Base-by-base conservation (phyloP, 2,113 vertebrate species). In the Bubalus kerabau region DNA sequence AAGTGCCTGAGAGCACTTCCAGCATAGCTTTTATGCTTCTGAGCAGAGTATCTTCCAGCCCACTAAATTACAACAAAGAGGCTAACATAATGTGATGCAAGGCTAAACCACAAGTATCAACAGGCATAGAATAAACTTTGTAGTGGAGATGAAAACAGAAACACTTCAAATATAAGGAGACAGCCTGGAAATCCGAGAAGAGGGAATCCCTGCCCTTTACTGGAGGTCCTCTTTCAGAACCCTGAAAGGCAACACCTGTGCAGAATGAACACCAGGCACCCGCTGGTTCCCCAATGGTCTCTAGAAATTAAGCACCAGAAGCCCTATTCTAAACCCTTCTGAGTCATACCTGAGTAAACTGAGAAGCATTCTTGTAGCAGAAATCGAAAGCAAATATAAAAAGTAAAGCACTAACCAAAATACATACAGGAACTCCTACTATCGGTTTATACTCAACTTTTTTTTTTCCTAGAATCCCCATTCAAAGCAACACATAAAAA, bases 311-410 rank as follows among this genome's bases (percentile, higher is more conserved):
- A 81, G 24, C n/a, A 4, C 23, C 43, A 6, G 14, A 78, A 76
- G 15, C 40, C 1, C 32, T 50, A 7, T 19, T 64, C 40, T 57
- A 84, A 96, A 24, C 4, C 74, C 26, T 91, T 30, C 71, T 90
- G 88, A 95, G 52, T 36, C 15, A 40, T 9, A 40, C 10, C 64
- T 57, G 36, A 64, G 13, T 48, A 90, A 85, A 87, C 46, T n/a
- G 7, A 93, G 43, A 90, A 15, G 46, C 62, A 32, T 15, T 52
- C 48, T 93, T 62, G 50, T 40, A 52, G 81, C 12, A 89, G 43
- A 93, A 91, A 95, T 36, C 3, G 23, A 87, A 95, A 90, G 32
- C 48, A 98, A 95, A 82, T 32, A 76, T 26, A 80, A n/a, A 78
- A 46, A 94, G 28, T 40, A 46, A 97, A 92, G 88, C 32, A 90